These are phyloP conservation scores for Chionoecetes opilio DNA, from an alignment of 1,140 invertebrate genomes.

Conservation along the genomic window DNA sequence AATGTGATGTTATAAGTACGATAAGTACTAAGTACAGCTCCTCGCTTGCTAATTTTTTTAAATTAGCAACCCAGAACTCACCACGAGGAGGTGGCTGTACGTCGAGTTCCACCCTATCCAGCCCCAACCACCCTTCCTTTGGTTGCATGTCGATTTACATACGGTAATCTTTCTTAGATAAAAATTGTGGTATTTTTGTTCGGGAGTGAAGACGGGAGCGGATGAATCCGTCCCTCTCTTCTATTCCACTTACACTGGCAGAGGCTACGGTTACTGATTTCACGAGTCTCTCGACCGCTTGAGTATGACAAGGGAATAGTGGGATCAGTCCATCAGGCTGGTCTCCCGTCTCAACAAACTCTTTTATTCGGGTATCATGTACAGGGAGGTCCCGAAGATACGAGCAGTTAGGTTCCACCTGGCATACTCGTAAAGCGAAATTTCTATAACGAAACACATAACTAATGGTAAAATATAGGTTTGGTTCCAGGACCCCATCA, in stretches of 20 bases:
- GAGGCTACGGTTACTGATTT: not conserved
- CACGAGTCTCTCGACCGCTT: slow-evolving; percentile 20
- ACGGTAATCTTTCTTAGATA: not conserved
- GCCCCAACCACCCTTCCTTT: slow-evolving; percentile 34
- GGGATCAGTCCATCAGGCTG: not conserved
- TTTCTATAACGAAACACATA: too few species aligned
- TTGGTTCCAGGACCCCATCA: too few species aligned
- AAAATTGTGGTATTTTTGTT: not conserved
- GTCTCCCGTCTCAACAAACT: too few species aligned
- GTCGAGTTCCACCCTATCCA: not conserved
- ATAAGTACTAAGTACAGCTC: too few species aligned
- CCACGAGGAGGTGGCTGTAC: slow-evolving; percentile 20
- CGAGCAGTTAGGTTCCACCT: too few species aligned
- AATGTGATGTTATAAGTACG: too few species aligned
- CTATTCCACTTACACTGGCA: not conserved
- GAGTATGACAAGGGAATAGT: not conserved
- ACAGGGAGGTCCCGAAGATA: too few species aligned
- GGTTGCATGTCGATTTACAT: not conserved
- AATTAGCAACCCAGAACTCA: not conserved
- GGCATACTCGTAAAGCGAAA: too few species aligned
- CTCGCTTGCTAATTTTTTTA: too few species aligned
- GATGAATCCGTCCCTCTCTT: slow-evolving; percentile 31
- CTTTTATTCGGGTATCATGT: too few species aligned
- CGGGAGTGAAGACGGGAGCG: not conserved
- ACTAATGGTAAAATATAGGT: too few species aligned